These are phyloP conservation scores for Kuschelorhynchus macadamiae DNA, from an alignment of 2,888 invertebrate species.

Conservation along the genomic window DNA sequence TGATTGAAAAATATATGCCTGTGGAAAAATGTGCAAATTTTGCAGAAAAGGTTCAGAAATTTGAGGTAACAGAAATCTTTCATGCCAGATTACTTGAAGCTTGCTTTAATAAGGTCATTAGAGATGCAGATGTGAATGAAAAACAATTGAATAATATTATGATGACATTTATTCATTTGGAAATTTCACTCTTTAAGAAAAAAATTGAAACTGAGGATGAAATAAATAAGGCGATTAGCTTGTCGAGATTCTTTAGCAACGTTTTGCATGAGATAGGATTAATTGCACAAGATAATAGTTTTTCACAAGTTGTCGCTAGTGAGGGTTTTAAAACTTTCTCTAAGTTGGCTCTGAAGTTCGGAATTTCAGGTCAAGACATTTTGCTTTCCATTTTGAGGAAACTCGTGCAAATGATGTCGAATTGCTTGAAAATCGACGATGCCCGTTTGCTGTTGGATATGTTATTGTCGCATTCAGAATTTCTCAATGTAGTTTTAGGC, in stretches of 20 bases:
- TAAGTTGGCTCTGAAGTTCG: conserved; percentile 77
- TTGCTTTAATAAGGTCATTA: conserved; percentile 71
- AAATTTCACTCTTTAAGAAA: conserved; percentile 70
- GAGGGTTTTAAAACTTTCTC: conserved; percentile 74
- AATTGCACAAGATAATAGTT: conserved; percentile 11
- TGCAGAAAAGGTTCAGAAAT: conserved; percentile 75
- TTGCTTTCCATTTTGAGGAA: conserved; percentile 71
- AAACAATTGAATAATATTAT: conserved; percentile 72
- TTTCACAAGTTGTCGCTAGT: conserved; percentile 62
- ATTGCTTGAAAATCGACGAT: conserved; percentile 69
- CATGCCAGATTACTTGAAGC: conserved; percentile 73
- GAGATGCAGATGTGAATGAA: conserved; percentile 64
- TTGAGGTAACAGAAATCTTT: conserved; percentile 74
- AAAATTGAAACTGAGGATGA: conserved; percentile 51
- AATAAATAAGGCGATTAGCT: conserved; percentile 51
- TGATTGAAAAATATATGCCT: conserved; percentile 76
- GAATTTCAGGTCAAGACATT: conserved; percentile 66
- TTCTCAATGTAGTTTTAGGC: conserved; percentile 78
- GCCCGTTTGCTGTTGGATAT: conserved; percentile 77
- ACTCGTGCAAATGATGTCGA: conserved; percentile 72
- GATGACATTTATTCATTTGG: conserved; percentile 72
- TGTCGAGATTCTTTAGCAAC: conserved; percentile 53
- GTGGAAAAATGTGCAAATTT: conserved; percentile 72
- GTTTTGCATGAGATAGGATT: conserved; percentile 48
- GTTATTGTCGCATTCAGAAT: conserved; percentile 84